Percentiles rank a stretch among this genome's conserved stretches.
Conservation (phyloP, 2,113 vertebrate species). For the Gallinago jamesoni region DNA sequence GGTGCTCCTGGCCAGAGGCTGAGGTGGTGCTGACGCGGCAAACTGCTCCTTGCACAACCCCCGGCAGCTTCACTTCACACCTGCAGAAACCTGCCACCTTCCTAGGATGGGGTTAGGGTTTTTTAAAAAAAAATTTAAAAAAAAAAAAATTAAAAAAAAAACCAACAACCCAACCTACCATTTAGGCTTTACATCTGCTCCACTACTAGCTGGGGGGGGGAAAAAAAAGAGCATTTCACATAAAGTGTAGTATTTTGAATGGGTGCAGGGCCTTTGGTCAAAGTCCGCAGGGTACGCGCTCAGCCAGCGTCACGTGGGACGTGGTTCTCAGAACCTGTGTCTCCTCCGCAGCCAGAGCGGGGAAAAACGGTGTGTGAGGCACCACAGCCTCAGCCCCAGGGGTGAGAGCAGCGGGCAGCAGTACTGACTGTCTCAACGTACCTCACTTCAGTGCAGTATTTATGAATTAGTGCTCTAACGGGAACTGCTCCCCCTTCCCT, state of each 20-base stretch:
- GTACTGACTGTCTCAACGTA: background rate
- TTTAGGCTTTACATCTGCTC: background rate
- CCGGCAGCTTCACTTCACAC: background rate
- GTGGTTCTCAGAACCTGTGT: background rate
- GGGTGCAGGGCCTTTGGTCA: constrained; percentile 33
- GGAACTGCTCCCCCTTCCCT: background rate
- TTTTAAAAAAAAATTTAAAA: background rate
- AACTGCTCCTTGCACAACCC: constrained; percentile 40
- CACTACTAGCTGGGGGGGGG: background rate
- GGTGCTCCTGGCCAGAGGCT: background rate
- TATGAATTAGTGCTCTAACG: background rate
- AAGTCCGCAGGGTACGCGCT: constrained; percentile 14
- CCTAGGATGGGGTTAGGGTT: background rate
- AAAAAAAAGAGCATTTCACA: background rate
- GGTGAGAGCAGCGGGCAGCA: background rate
- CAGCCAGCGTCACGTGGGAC: constrained; percentile 10
- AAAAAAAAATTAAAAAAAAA: background rate
- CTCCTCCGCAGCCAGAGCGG: background rate
- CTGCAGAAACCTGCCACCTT: constrained; percentile 38
- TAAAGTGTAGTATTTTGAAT: background rate
- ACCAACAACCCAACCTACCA: too few species aligned
- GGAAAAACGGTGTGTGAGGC: background rate
- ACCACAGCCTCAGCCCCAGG: background rate
- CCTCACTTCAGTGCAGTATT: background rate
- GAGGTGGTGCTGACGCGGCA: constrained; percentile 41